Evolutionary conservation across 2,113 vertebrate species (phyloP), one percentile per base, ranked within the genome.

Genomic region (Tragulus kanchil): DNA sequence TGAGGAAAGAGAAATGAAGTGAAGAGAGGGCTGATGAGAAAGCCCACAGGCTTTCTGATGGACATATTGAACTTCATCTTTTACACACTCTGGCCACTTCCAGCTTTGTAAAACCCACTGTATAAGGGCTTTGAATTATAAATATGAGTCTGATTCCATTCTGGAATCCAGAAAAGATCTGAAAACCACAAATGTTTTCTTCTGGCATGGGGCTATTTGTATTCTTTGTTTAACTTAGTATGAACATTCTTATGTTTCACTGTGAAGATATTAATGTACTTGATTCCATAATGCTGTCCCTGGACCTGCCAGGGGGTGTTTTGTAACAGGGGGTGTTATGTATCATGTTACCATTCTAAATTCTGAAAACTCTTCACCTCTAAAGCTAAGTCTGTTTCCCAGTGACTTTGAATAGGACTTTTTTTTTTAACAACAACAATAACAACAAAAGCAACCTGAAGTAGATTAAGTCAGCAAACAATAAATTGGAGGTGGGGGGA

Each of bases 101-200:
- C 50, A 69, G 50, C 12, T 93, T 78, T 67, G 7, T 79, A 45
- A 91, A 64, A 54, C 19, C 82, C 28, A 82, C 9, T 11, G 1
- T 65, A 31, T 64, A 75, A 45, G 42, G 64, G 77, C 28, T 92
- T 96, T 2, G 28, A 48, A 4, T 92, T 91, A 79, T 91, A 92
- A 93, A 31, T 75, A 56, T 31, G 81, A 17, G 5, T 73, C n/a
- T 73, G 50, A 58, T 45, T 78, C 48, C 65, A 69, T 81, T 83
- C 71, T 67, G 31, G 69, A 94, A n/a, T 77, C 75, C 71, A 93
- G 83, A 71, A 90, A 88, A 59, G 2, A 1, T 64, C 59, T 97
- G 87, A 90, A 95, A 96, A 62, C 52, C 61, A 45, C 10, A 56
- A 21, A 15, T 31, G 31, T 94, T 91, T 97, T 97, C 61, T 79